Evolutionary conservation across 2,797 vertebrate species (phyloP).

Genomic region (Sebastes hubbsi): DNA sequence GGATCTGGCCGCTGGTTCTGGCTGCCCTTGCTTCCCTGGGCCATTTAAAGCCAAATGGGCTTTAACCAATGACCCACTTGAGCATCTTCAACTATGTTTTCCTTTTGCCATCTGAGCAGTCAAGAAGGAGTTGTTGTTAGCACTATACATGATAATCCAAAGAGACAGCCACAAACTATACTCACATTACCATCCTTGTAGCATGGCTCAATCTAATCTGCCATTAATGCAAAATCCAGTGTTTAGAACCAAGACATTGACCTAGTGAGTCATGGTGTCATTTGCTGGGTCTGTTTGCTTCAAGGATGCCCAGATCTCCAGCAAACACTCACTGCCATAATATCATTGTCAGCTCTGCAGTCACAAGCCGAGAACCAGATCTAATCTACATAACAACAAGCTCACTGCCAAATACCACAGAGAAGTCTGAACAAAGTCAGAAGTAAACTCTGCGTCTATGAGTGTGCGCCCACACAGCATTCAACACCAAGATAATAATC

Average conservation of each 20-base stretch:
- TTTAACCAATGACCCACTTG: constrained; percentile 60
- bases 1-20: constrained; percentile 25
- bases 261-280: neutral
- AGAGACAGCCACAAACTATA: neutral
- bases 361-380: constrained; percentile 53
- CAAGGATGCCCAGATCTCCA: constrained; percentile 28
- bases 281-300: constrained; percentile 12
- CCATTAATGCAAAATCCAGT: neutral
- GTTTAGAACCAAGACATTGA: constrained; percentile 18
- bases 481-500: constrained; percentile 41
- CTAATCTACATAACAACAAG: constrained; percentile 62
- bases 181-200: neutral
- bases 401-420: constrained; percentile 65
- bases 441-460: constrained; percentile 33
- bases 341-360: constrained; percentile 27
- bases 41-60: constrained; percentile 35
- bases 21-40: constrained; percentile 8
- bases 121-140: neutral
- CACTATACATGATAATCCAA: constrained; percentile 1
- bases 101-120: constrained; percentile 22
- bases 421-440: constrained; percentile 42
- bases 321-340: constrained; percentile 23
- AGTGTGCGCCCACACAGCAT: neutral
- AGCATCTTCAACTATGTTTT: constrained; percentile 40
- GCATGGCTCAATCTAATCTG: constrained; percentile 11